Conservation (phyloP, 2,888 invertebrate genomes). For the Tenthredo distinguenda region DNA sequence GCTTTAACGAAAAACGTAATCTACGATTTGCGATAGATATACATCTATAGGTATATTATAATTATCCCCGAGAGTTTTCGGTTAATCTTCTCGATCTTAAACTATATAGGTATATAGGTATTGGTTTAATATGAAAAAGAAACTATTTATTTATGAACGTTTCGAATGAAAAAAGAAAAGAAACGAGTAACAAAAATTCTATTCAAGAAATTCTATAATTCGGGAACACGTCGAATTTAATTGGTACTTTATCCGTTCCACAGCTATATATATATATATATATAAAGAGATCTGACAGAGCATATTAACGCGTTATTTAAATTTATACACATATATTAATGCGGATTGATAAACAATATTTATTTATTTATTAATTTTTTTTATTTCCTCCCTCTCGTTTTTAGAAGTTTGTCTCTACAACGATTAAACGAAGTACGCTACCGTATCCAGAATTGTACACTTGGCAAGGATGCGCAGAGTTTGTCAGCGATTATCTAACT, state of each 20-base stretch:
- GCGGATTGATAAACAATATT: background rate
- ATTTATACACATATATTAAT: background rate
- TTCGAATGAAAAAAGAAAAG: background rate
- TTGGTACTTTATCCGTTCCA: background rate
- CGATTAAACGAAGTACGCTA: slow-evolving; percentile 88
- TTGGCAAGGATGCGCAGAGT: slow-evolving; percentile 86
- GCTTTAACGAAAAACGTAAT: slow-evolving; percentile 41
- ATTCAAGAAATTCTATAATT: background rate
- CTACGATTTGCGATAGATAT: slow-evolving; percentile 23
- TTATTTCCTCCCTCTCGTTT: background rate
- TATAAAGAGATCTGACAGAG: background rate
- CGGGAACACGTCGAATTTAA: background rate
- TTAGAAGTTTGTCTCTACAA: slow-evolving; percentile 94
- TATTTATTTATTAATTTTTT: background rate
- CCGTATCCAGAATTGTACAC: slow-evolving; percentile 85
- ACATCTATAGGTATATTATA: background rate
- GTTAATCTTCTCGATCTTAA: background rate
- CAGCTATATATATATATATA: background rate
- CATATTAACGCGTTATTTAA: background rate
- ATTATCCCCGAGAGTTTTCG: slow-evolving; percentile 22
- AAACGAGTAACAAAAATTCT: background rate
- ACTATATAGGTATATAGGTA: background rate
- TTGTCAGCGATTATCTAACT: slow-evolving; percentile 89
- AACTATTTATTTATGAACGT: background rate
- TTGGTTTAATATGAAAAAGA: background rate